Base-by-base conservation (phyloP, 2,113 vertebrate species). In the Heterocephalus glaber region DNA sequence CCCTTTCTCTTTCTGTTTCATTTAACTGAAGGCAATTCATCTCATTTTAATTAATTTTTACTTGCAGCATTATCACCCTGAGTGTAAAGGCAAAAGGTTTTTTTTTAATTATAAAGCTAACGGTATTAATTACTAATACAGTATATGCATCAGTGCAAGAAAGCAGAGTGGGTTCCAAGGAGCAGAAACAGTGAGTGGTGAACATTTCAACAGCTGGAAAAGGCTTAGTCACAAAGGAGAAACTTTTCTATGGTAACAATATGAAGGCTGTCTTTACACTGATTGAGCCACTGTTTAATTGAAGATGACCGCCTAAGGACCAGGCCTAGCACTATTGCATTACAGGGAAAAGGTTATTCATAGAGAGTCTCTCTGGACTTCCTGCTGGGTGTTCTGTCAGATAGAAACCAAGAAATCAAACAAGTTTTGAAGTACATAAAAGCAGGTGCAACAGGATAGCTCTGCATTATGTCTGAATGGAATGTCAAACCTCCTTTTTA, bases 21-120 rank as follows among this genome's bases (percentile, higher is more conserved):
- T 99, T 98, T 98, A 98, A 98, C 98, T 98, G 97, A 98, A 98
- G 98, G 98, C 98, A 98, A 98, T 99, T 99, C 98, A 98, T 99
- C 98, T 99, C 97, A 12, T 98, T 99, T 99, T 99, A 99, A 99
- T 99, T 99, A 99, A 99, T 98, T 99, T 98, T 99, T 98, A 98
- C 98, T 98, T 98, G 98, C 98, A 98, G 98, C 97, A 95, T 98
- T 99, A 98, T 99, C 98, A 98, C 98, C 97, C 97, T 97, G 97
- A 98, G 98, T 99, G 98, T 98, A 98, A 98, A 99, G 98, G 98
- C 98, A 99, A 98, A 98, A 97, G 96, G 93, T 97, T 80, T 95
- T 98, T 98, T 98, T 98, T 99, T 98, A 99, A 99, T 99, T 99
- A 99, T 98, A 98, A 98, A 98, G 98, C 98, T 99, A 98, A 99